Base-by-base conservation (phyloP, 2,797 vertebrate species). In the Rallus crepitans region DNA sequence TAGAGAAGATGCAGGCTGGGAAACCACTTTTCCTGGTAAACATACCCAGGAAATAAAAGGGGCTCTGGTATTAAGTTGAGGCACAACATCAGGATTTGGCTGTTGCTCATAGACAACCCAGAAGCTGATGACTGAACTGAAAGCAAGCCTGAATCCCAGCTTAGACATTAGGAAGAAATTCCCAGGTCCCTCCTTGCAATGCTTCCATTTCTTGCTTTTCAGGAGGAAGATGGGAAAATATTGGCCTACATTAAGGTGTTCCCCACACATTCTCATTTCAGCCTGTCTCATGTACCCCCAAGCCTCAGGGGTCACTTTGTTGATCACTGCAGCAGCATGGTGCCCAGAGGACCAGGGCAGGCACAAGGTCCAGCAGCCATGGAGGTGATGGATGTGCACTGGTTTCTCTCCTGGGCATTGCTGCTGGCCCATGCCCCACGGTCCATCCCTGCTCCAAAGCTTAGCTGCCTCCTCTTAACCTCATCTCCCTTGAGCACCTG, bases 201-300 rank as follows among this genome's bases (percentile, higher is more conserved):
- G 39, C 24, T 91, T 78, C 66, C 18, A 0, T 20, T 77, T 12
- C 57, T 56, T 66, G 52, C 12, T 79, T 63, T 85, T 50, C 14
- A 35, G 33, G 31, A 90, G 48, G 63, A 87, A 68, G 47, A 30
- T 33, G 17, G 23, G 24, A 78, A 68, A 86, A 35, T 12, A 20
- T 5, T 48, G 31, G 23, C 23, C 39, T 27, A 0, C 11, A 2
- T 50, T 28, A 19, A 42, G 61, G 42, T n/a, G 31, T 21, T 71
- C 53, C 50, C n/a, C 31, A 20, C 4, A 25, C 20, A 25, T 48
- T 57, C 60, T 61, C 24, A 20, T 52, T 75, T 73, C 4, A 30
- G 59, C 50, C 52, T 63, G 0, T 28, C 69, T 71, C 27, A 2
- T 2, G 4, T 6, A 25, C 6, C 42, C 64, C 31, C 0, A 0